Base-by-base conservation (phyloP, 1,140 invertebrate species). In the Heliconius melpomene region DNA sequence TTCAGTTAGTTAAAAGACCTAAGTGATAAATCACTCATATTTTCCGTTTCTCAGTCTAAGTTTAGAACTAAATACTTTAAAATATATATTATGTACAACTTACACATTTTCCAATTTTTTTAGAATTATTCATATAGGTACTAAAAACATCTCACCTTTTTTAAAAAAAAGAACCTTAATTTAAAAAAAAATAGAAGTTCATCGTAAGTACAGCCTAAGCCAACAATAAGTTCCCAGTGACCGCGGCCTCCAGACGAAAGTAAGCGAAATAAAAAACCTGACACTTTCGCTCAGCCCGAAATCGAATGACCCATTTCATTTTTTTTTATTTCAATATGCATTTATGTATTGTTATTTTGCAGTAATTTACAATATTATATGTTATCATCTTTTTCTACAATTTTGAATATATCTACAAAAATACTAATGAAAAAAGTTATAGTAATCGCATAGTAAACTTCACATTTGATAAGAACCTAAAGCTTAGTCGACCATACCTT, bases 221-320 rank as follows among this genome's bases (percentile, higher is more conserved):
- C 75, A 81, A 89, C 87, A 90, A 89, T 88, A 84, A 84, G 84
- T 83, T 78, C 79, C 79, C 84, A 86, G 84, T 88, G 87, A 87
- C 87, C 87, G 83, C 83, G 86, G 86, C 86, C 89, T 88, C 89
- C 84, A 91, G 88, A 91, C 88, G 85, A 89, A 89, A 89, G 86
- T 87, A 88, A 83, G 82, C 79, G 74, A 87, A 88, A 88, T 82
- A 86, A 88, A 88, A 87, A 86, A 78, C 79, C 78, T 73, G 74
- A 80, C 84, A 84, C 85, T 88, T 86, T 83, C 87, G 85, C 87
- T 80, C 82, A 80, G 81, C 76, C 89, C 89, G 72, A 90, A 90
- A 88, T 89, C 87, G 86, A 85, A 83, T 90, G 88, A 90, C 89
- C 89, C 87, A 88, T 87, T 87, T 86, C 77, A 38, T 81, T 78